Base-by-base conservation (phyloP, 2,888 invertebrate species). In the Tetragonisca angustula region DNA sequence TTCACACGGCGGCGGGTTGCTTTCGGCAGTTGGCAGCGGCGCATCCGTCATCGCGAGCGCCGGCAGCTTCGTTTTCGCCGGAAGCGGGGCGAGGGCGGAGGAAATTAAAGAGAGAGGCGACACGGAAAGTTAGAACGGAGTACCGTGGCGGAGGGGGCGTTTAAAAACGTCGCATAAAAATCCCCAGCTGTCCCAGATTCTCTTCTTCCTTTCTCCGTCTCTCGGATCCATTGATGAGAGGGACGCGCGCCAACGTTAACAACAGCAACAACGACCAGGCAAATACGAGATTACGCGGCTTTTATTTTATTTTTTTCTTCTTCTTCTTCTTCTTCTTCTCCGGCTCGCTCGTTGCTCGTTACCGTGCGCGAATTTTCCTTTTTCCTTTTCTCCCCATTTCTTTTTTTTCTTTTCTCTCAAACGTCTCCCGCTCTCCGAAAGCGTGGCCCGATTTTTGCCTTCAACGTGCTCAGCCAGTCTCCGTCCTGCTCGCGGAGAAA, bases 161-260 rank as follows among this genome's bases (percentile, higher is more conserved):
- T 81, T 64, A 83, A 72, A 83, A 62, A 76, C 62, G 75, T 72
- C 71, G 80, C 72, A 81, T 72, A 59, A 81, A 83, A 83, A 81
- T 83, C 72, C 72, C n/a, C 43, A 62, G 68, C 56, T 81, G 83
- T 81, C 83, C 83, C 62, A 83, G 83, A 83, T 83, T 83, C 81
- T 83, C 81, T 72, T 81, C 54, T 50, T 62, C 56, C 81, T 68
- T 76, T 80, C 81, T 81, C 76, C 43, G 54, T 32, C 74, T 32
- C 74, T 19, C 36, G 83, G 56, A n/a, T 43, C 72, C 76, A 83
- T 81, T 81, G 76, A 81, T 15, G 76, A 70, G 74, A 32, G 70
- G 52, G 70, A 56, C 24, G 65, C 76, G 81, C 50, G 27, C 70
- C n/a, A 27, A 43, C 76, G 72, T 71, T 56, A n/a, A 81, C 76